These are phyloP conservation scores for Eurosta solidaginis DNA, from an alignment of 1,140 invertebrate species.

Conservation along the genomic window DNA sequence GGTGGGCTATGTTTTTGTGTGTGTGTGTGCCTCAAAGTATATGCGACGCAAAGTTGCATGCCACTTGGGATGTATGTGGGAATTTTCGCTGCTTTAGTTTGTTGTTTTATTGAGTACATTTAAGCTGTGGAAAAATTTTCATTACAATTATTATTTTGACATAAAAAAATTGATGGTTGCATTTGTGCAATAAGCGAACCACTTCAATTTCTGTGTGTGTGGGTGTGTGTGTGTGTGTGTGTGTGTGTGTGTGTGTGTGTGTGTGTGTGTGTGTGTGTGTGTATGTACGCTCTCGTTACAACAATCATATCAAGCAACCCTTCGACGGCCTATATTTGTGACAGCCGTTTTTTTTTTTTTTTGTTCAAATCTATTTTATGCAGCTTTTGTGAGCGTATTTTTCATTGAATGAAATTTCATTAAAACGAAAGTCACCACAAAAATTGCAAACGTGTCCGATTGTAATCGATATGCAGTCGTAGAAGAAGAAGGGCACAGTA, in stretches of 20 bases:
- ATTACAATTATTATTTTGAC: conserved; percentile 6
- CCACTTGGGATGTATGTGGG: background rate
- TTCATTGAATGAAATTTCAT: conserved; percentile 20
- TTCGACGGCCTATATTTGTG: conserved; percentile 9
- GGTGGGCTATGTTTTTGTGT: background rate
- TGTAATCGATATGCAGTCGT: background rate
- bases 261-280: background rate
- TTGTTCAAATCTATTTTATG: background rate
- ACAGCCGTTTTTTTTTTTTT: background rate
- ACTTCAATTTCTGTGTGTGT: background rate
- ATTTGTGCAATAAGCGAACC: background rate
- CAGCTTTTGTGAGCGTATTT: background rate
- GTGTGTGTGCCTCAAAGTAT: background rate
- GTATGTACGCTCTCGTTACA: background rate
- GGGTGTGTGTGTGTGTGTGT: no score
- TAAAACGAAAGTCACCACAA: conserved; percentile 26
- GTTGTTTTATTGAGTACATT: conserved; percentile 33
- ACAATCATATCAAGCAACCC: background rate
- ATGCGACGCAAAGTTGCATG: background rate
- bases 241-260: no score
- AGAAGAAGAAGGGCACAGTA: no score
- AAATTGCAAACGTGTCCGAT: conserved; percentile 13
- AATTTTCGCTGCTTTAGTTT: background rate
- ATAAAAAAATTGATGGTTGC: background rate
- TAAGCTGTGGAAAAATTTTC: conserved; percentile 53